These are phyloP conservation scores for Sialia sialis DNA, from an alignment of 2,113 vertebrate genomes.

Conservation along the genomic window DNA sequence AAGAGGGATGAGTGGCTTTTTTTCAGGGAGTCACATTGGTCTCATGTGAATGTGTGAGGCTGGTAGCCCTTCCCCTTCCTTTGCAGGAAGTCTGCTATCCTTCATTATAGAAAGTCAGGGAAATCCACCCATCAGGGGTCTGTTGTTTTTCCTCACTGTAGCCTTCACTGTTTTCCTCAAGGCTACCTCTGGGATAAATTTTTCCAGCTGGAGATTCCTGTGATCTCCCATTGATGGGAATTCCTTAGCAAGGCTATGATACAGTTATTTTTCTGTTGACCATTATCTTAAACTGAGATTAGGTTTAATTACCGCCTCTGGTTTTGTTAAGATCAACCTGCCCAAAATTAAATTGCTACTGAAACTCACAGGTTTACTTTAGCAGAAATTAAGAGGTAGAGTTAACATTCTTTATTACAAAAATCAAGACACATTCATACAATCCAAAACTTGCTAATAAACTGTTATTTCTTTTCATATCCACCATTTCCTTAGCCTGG, in stretches of 20 bases:
- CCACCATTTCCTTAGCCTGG: not conserved
- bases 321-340: not conserved
- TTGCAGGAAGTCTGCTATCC: not conserved
- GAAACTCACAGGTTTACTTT: not conserved
- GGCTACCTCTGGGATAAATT: not conserved
- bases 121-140: not conserved
- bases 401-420: constrained; percentile 57
- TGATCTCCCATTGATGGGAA: not conserved
- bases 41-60: not conserved
- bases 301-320: not conserved
- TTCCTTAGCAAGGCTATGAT: not conserved
- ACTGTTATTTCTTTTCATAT: not conserved
- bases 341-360: not conserved
- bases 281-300: not conserved
- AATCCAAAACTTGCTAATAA: constrained; percentile 31
- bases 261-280: not conserved
- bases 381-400: constrained; percentile 29
- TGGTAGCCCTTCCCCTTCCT: not conserved
- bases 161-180: not conserved
- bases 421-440: constrained; percentile 47
- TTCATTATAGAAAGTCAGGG: not conserved
- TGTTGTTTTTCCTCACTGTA: not conserved
- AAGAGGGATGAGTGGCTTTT: not conserved
- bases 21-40: not conserved
- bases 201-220: not conserved